Evolutionary conservation across 2,113 vertebrate genomes (phyloP), one percentile per base, ranked within the genome.

Genomic region (Pygoscelis adeliae): DNA sequence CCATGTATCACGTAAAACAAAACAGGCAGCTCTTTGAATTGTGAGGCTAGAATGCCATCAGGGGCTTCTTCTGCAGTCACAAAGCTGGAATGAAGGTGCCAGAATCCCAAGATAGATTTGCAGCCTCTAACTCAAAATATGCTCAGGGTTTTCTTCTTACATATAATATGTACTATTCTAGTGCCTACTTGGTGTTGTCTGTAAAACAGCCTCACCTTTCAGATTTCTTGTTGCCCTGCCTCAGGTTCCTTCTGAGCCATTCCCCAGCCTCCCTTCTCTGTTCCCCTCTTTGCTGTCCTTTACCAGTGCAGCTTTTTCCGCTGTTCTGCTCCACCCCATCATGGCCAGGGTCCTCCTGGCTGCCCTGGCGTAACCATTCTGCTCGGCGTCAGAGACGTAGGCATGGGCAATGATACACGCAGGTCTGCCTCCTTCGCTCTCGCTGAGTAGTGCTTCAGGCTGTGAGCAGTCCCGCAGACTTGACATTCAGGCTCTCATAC

Each of bases 321-420:
- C 27, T 15, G 1, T 56, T 49, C n/a, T 67, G 5, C 27, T 69
- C 44, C 29, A 50, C 29, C 11, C 9, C 3, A 1, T 19, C n/a
- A 13, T 1, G 6, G 36, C 20, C 32, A 34, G 15, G 6, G 23
- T 47, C 21, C 46, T 89, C 10, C 25, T 56, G 27, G 36, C 52
- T 79, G 36, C 67, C 42, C 5, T 81, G 72, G 14, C 0, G 0
- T 22, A 71, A 21, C 11, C 2, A 1, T 32, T 59, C 8, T 55
- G 59, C 71, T 52, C 4, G 6, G 22, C 0, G 0, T 34, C 34
- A n/a, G 40, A 19, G 30, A 13, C 0, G 2, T 3, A 47, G 42
- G 14, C 26, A 19, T 0, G 1, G 50, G 11, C 44, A 36, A 18
- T 2, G 25, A 46, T 18, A 19, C 0, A 0, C 13, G 25, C 6